Percentiles rank a stretch among this genome's conserved stretches.
Conservation (phyloP, 2,113 vertebrate genomes). For the Zapus hudsonius region DNA sequence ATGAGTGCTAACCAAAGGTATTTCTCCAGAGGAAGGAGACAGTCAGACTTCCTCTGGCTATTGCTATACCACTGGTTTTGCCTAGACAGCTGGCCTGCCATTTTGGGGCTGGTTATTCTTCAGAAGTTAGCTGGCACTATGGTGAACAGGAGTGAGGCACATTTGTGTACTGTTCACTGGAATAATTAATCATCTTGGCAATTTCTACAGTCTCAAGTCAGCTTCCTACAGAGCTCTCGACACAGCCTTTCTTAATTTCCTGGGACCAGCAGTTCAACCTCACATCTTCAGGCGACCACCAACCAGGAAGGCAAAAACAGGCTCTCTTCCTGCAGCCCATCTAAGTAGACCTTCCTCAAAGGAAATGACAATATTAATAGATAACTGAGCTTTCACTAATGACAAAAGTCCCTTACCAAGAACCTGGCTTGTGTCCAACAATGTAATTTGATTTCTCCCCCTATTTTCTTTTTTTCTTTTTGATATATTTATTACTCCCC, state of each 20-base stretch:
- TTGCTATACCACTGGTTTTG: accelerated
- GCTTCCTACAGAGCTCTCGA: slow-evolving; percentile 44
- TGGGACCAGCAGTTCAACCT: slow-evolving; percentile 56
- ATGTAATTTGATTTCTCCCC: slow-evolving; percentile 71
- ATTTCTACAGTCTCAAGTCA: slow-evolving; percentile 65
- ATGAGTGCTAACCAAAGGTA: background rate
- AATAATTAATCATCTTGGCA: slow-evolving; percentile 78
- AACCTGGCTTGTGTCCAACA: slow-evolving; percentile 68
- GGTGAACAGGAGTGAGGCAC: background rate
- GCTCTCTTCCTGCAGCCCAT: background rate
- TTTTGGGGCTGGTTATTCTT: background rate
- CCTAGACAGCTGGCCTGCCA: background rate
- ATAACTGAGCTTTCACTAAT: slow-evolving; percentile 82
- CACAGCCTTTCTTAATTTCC: slow-evolving; percentile 61
- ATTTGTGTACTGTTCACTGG: background rate
- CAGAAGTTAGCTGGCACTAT: background rate
- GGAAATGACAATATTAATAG: slow-evolving; percentile 85
- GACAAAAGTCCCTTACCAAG: slow-evolving; percentile 76
- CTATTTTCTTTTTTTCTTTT: slow-evolving; percentile 41
- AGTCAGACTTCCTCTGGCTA: accelerated
- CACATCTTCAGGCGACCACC: slow-evolving; percentile 67
- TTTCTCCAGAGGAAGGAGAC: background rate
- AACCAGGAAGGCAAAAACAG: slow-evolving; percentile 72
- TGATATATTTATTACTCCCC: slow-evolving; percentile 70
- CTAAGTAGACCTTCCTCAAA: slow-evolving; percentile 29